These are phyloP conservation scores for Myrmecophaga tridactyla DNA, from an alignment of 2,113 vertebrate genomes.

Conservation along the genomic window DNA sequence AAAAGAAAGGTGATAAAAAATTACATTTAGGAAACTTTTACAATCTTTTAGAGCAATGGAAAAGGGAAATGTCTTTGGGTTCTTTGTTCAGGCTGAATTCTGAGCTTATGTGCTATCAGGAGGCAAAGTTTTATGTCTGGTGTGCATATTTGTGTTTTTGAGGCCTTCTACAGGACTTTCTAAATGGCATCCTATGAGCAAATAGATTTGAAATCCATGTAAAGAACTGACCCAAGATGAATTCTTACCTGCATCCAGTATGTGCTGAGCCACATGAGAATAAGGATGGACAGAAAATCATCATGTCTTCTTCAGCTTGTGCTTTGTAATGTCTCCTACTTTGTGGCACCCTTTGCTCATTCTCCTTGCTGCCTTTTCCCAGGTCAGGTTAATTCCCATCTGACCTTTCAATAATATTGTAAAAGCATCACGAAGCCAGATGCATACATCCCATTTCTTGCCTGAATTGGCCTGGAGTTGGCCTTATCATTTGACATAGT, in stretches of 20 bases:
- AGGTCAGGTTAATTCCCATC: neutral
- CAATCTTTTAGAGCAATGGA: constrained; percentile 73
- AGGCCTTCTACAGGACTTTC: neutral
- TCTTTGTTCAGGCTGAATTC: constrained; percentile 45
- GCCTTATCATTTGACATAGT: neutral
- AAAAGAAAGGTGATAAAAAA: constrained; percentile 80
- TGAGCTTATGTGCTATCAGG: neutral
- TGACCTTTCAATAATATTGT: neutral
- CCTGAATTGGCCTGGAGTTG: neutral
- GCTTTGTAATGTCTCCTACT: neutral
- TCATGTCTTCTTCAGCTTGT: neutral
- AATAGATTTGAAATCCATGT: neutral
- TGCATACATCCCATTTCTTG: neutral
- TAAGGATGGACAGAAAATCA: neutral
- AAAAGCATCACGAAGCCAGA: neutral
- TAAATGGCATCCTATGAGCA: neutral
- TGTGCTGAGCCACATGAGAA: neutral
- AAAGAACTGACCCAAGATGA: neutral
- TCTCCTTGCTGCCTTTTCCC: neutral
- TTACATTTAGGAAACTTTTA: constrained; percentile 82
- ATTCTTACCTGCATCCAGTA: neutral
- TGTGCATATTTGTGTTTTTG: neutral
- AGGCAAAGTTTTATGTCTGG: neutral
- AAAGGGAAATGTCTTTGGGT: constrained; percentile 65
- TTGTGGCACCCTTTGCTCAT: neutral